A percentile compares a stretch with the other conserved stretches of the same genome.
phyloP scores from a whole-genome alignment of 1,140 invertebrate species.

The Diachasmimorpha longicaudata region DNA sequence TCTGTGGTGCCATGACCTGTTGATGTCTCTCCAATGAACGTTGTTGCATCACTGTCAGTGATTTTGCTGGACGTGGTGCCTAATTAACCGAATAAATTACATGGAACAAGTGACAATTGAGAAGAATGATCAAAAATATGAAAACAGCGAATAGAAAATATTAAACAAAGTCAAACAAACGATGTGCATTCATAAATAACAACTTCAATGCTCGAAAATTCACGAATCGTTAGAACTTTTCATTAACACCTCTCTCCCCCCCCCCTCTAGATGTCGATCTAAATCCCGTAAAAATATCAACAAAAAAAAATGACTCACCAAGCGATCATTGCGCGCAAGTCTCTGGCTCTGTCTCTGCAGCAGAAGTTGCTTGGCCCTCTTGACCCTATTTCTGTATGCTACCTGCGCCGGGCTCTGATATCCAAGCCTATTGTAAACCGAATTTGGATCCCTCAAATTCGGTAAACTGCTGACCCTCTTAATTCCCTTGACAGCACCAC shows the following conservation, averaged over 20 bases:
- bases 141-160: no score
- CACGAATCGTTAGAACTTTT: background rate
- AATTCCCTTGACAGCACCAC: constrained; percentile 41
- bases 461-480: constrained; percentile 54
- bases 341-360: constrained; percentile 52
- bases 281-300: background rate
- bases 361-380: constrained; percentile 53
- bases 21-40: constrained; percentile 43
- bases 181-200: no score
- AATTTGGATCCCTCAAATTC: constrained; percentile 54
- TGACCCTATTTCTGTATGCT: constrained; percentile 57
- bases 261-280: no score
- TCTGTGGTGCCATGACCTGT: constrained; percentile 48
- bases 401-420: constrained; percentile 58
- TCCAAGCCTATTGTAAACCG: constrained; percentile 56
- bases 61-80: constrained; percentile 41
- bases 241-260: background rate
- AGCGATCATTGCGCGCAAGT: constrained; percentile 46
- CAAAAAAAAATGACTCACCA: constrained; percentile 38
- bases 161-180: no score
- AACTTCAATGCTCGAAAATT: no score
- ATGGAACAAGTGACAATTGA: no score
- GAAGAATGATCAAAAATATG: no score
- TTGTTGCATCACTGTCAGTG: constrained; percentile 43
- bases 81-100: constrained; percentile 24